Base-by-base conservation (phyloP, 2,888 invertebrate species). In the Conus canariensis region DNA sequence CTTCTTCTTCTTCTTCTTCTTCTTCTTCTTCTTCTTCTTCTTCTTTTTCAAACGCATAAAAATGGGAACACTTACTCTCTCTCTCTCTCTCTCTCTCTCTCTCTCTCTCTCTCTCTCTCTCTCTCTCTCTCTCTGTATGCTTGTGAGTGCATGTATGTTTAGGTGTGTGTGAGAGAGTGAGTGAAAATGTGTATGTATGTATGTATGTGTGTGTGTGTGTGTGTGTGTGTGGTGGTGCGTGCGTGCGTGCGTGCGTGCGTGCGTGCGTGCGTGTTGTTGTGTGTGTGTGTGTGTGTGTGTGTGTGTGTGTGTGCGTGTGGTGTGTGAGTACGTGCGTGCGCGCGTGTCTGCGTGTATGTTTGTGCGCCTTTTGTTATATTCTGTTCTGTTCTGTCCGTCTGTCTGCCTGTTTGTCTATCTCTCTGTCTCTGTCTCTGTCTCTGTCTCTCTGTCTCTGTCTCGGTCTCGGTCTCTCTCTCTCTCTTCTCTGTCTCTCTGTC, bases 81-180 rank as follows among this genome's bases (percentile, higher is more conserved):
- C 77, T 77, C 77, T 77, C 77, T 77, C 30, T 77, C 25, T 77
- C 77, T 77, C 30, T 30, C 30, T 30, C 12, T 30, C 22, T 77
- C 77, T 30, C 77, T 77, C 77, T 77, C 77, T 77, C 77, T 77
- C 25, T 77, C 77, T 77, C 30, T 77, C 77, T 77, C 77, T 30
- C 30, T 80, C 77, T 80, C 77, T 80, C 77, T 80, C 77, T 80
- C 16, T 80, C 77, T 80, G 10, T 80, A 8, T 80, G 30, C 16
- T 30, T 80, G 30, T 30, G 30, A 25, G 30, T 80, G 30, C 25
- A 25, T 80, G 30, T 80, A 10, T 80, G 30, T 45, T 10, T 80
- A 25, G 1, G 4, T 80, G 9, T 80, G 12, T 74, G 9, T 74
- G 74, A 30, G 30, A 30, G 30, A 1, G 30, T 30, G 30, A 30